Base-by-base conservation (phyloP, 2,797 vertebrate genomes). In the Taeniopygia guttata region DNA sequence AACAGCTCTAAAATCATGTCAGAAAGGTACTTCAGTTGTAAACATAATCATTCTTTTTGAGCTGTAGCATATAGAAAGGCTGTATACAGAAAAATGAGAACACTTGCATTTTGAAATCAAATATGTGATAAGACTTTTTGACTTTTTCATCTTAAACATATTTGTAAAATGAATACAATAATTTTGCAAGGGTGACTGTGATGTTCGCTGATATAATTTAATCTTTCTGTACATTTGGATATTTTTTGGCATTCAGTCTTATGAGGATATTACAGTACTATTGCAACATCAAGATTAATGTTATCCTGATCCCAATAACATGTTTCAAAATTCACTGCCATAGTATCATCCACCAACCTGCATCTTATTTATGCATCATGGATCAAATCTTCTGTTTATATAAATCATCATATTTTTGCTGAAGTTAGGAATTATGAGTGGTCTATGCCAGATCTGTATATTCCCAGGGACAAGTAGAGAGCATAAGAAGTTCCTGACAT, bases 361-460 rank as follows among this genome's bases (percentile, higher is more conserved):
- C 48, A 70, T 55, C n/a, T 89, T 89, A 69, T 55, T 78, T 86
- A 45, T 40, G 74, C 69, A 32, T 74, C 1, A 0, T 63, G 51
- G 32, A 42, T 51, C 66, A 75, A 51, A 66, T 91, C 25, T 89
- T 83, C 75, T 84, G 62, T 77, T 96, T 83, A 66, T 78, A 40
- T 79, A 87, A 95, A 93, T 76, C 34, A 74, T 51, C 38, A 4
- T 55, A 36, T 80, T 95, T 94, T 90, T 95, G 43, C 84, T 96
- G 79, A 96, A 95, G 79, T 76, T 91, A 69, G 55, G 78, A 69
- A 54, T 55, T 84, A 30, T 63, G 54, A 64, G 32, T 76, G 48
- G 56, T 67, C 86, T 75, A 3, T 93, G 48, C 74, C 89, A 94
- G 70, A 74, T 94, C 85, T 91, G 83, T 74, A n/a, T 92, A 81